These are phyloP conservation scores for Porites rus DNA, from an alignment of 92 coral and sea anemone genomes.

Conservation along the genomic window DNA sequence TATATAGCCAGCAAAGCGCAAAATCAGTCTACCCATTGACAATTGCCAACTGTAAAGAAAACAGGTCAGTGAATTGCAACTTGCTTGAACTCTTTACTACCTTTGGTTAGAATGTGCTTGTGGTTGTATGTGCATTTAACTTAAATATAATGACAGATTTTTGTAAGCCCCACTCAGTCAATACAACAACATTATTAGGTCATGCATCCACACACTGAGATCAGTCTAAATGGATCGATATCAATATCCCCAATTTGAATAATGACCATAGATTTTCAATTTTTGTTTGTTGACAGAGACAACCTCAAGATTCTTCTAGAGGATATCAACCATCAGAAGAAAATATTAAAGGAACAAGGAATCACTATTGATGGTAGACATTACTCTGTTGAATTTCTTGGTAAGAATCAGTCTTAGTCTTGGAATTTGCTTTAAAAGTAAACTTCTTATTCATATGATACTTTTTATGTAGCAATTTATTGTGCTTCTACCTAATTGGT, in stretches of 20 bases:
- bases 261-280: background rate
- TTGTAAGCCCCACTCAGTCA: background rate
- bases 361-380: slow-evolving; percentile 25
- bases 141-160: background rate
- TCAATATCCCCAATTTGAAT: background rate
- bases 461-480: background rate
- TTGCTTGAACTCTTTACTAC: background rate
- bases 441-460: background rate
- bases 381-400: slow-evolving; percentile 30
- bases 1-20: slow-evolving; percentile 12
- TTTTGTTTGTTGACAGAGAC: slow-evolving; percentile 2
- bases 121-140: background rate
- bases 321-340: slow-evolving; percentile 20
- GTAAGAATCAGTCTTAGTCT: background rate
- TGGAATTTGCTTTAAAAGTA: background rate
- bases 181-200: background rate
- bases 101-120: background rate
- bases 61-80: slow-evolving; percentile 20
- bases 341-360: slow-evolving; percentile 23
- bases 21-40: slow-evolving; percentile 25
- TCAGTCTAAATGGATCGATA: background rate
- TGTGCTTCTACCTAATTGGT: background rate
- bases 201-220: background rate
- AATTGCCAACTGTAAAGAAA: background rate
- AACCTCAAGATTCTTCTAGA: slow-evolving; percentile 17